Evolutionary conservation across 1,140 invertebrate species (phyloP), one percentile per base, ranked within the genome.

Genomic region (Rhizoglyphus robini): DNA sequence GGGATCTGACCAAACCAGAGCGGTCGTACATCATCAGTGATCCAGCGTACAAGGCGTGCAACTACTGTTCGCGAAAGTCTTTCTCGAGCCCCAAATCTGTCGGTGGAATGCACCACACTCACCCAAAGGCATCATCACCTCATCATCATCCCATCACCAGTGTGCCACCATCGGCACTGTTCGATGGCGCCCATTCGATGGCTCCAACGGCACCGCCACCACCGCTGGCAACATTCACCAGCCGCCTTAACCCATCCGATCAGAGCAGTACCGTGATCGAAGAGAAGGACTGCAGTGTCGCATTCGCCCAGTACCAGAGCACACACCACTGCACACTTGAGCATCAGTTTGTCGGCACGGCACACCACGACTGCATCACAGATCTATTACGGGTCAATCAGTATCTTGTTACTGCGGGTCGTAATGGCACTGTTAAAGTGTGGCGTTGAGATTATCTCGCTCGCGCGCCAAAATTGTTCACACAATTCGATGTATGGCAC

Each of bases 351-450:
- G 84, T 88, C 0, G 80, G 84, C 13, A 76, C 81, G 1, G 88
- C 88, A 4, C 89, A 93, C 75, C 83, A 86, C 67, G 87, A 91
- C 72, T 83, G 83, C 3, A 88, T 93, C 46, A 88, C 84, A 18
- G 88, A 90, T 69, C 79, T 93, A 4, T 15, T 51, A 4, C 23
- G 48, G 57, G 18, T 78, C 83, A 0, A 82, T 90, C 71, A 84
- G 68, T 86, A 88, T 69, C 80, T 92, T 59, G 77, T 90, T 3
- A 86, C 88, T 8, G 81, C 83, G 0, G 85, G 86, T n/a, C 81
- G 83, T n/a, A 88, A 92, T 76, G 90, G 90, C 48, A 83, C 91
- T 27, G 87, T 94, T 64, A 92, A 93, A 83, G 84, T 93, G 57
- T 93, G 89, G 88, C 92, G 92, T 77, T 93, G 79, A 84, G n/a